These are phyloP conservation scores for Edolisoma coerulescens DNA, from an alignment of 2,113 vertebrate genomes.

Conservation along the genomic window DNA sequence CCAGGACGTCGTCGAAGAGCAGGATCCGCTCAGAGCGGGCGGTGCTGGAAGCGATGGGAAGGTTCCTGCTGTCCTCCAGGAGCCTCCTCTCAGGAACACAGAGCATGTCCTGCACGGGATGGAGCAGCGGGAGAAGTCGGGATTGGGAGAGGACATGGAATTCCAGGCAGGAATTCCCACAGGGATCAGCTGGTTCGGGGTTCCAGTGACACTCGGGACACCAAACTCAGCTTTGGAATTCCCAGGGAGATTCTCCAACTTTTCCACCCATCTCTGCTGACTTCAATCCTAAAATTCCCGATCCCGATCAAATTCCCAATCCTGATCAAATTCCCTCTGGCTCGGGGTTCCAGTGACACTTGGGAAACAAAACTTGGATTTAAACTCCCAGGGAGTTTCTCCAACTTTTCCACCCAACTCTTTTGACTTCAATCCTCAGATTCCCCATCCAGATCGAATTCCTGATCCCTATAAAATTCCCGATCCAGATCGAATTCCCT, in stretches of 20 bases:
- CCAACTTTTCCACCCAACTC: no score
- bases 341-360: no score
- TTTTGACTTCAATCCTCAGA: background rate
- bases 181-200: accelerated
- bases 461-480: background rate
- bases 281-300: no score
- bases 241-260: background rate
- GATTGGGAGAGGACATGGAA: background rate
- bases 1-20: slow-evolving; percentile 73
- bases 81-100: slow-evolving; percentile 62
- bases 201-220: background rate
- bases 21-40: slow-evolving; percentile 61
- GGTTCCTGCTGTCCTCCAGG: slow-evolving; percentile 70
- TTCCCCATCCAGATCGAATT: accelerated
- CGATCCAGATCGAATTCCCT: accelerated
- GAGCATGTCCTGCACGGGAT: slow-evolving; percentile 55
- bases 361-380: no score
- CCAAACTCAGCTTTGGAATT: background rate
- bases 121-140: background rate
- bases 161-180: background rate
- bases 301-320: no score
- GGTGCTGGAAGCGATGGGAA: background rate
- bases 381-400: no score
- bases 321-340: no score
- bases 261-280: no score